A percentile compares a stretch with the other conserved stretches of the same genome.
Conservation (phyloP, 2,113 vertebrate species). For the Benitochromis conjunctus region DNA sequence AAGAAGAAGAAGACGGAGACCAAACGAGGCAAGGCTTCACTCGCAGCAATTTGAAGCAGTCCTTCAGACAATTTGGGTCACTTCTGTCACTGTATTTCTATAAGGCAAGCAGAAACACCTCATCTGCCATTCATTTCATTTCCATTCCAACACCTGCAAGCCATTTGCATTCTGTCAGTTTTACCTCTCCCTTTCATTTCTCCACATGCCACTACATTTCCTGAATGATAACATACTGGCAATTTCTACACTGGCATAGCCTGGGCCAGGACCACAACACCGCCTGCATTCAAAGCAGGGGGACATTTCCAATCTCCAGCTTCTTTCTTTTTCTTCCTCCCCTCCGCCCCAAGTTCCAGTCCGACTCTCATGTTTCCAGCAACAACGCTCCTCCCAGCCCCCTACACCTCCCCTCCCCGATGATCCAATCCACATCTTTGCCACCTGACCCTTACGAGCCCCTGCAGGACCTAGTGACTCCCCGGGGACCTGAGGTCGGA, state of each 20-base stretch:
- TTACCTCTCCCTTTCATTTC: conserved; percentile 47
- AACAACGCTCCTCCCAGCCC: background rate
- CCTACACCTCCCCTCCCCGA: background rate
- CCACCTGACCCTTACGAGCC: conserved; percentile 56
- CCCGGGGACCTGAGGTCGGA: conserved; percentile 24
- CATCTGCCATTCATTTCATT: conserved; percentile 59
- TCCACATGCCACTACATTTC: conserved; percentile 54
- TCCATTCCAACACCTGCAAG: conserved; percentile 55
- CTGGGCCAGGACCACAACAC: background rate
- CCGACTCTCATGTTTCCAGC: conserved; percentile 37
- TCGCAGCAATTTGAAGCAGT: conserved; percentile 33
- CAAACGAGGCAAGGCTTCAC: background rate
- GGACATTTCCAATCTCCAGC: background rate
- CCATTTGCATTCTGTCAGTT: conserved; percentile 65
- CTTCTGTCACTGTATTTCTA: conserved; percentile 50
- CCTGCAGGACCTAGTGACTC: conserved; percentile 18
- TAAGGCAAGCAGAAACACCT: conserved; percentile 54
- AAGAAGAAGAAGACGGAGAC: background rate
- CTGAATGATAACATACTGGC: conserved; percentile 55
- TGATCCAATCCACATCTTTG: conserved; percentile 61
- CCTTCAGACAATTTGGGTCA: conserved; percentile 63
- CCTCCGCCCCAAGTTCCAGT: background rate
- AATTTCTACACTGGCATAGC: conserved; percentile 28
- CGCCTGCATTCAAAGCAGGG: conserved; percentile 47
- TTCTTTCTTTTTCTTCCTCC: background rate